Conservation (phyloP, 2,797 vertebrate species). For the Pantherophis vulpinus region DNA sequence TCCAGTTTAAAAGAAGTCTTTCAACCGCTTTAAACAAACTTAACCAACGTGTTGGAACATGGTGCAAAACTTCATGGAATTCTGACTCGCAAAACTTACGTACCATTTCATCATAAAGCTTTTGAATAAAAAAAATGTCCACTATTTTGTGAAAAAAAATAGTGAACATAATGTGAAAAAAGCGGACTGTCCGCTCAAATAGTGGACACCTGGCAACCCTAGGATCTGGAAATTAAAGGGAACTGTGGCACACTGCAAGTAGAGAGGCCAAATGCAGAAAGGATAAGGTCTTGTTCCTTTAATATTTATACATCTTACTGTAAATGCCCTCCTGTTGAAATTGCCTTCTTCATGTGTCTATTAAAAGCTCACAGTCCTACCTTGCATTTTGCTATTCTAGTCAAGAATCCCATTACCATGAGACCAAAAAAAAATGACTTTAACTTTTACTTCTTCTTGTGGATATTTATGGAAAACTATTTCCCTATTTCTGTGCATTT, state of each 20-base stretch:
- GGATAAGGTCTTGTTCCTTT: neutral
- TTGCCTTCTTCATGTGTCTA: neutral
- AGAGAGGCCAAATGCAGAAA: neutral
- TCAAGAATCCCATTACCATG: neutral
- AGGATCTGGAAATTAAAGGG: neutral
- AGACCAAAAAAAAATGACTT: neutral
- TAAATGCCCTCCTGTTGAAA: neutral
- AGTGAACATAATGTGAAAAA: too few species aligned
- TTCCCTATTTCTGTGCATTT: neutral
- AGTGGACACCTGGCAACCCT: too few species aligned
- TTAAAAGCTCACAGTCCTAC: neutral
- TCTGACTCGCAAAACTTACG: too few species aligned
- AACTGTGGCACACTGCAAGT: neutral
- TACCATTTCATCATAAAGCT: too few species aligned
- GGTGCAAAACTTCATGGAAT: too few species aligned
- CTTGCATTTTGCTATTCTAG: neutral
- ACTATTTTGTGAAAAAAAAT: too few species aligned
- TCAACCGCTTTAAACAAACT: too few species aligned
- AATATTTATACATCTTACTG: neutral
- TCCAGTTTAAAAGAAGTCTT: too few species aligned
- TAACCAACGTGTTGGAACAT: too few species aligned
- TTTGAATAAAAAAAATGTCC: too few species aligned
- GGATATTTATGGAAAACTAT: neutral
- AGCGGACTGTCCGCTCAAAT: too few species aligned
- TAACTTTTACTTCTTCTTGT: neutral